Percentiles rank a stretch among this genome's conserved stretches.
phyloP scores from a whole-genome alignment of 2,797 vertebrate species.

The Acanthiza pusilla region DNA sequence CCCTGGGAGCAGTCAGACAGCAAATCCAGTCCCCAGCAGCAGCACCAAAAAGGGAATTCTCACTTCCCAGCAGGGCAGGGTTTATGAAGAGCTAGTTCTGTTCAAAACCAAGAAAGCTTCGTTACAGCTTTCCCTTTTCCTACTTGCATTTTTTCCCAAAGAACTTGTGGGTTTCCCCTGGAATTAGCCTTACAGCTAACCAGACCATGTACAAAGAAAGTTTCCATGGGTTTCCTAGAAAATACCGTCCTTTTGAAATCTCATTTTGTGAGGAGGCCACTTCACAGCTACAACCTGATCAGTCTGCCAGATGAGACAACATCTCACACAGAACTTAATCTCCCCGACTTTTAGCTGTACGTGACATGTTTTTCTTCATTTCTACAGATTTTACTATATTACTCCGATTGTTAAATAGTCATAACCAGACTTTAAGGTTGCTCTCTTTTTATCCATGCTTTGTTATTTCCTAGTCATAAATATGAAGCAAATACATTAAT shows the following conservation, averaged over 20 bases:
- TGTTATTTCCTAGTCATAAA: constrained; percentile 17
- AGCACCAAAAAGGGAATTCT: not conserved
- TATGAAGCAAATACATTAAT: constrained; percentile 2
- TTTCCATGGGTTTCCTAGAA: not conserved
- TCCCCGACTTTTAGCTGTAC: not conserved
- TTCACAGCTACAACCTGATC: not conserved
- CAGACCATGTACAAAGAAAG: not conserved
- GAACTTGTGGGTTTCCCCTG: not conserved
- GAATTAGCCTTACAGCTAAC: not conserved
- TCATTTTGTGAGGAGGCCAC: not conserved
- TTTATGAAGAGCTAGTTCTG: not conserved
- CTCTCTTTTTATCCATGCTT: not conserved
- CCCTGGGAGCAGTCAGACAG: not conserved
- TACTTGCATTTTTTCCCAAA: not conserved
- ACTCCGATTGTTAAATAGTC: constrained; percentile 1
- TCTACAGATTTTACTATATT: not conserved
- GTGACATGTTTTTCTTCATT: not conserved
- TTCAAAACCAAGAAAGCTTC: not conserved
- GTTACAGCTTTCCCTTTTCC: not conserved
- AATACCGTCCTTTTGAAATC: not conserved
- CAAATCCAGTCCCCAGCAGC: not conserved
- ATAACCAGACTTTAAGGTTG: not conserved
- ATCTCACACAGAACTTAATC: not conserved
- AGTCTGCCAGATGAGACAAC: not conserved
- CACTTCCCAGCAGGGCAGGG: not conserved